These are phyloP conservation scores for Eriosoma lanigerum DNA, from an alignment of 1,140 invertebrate genomes.

Conservation along the genomic window DNA sequence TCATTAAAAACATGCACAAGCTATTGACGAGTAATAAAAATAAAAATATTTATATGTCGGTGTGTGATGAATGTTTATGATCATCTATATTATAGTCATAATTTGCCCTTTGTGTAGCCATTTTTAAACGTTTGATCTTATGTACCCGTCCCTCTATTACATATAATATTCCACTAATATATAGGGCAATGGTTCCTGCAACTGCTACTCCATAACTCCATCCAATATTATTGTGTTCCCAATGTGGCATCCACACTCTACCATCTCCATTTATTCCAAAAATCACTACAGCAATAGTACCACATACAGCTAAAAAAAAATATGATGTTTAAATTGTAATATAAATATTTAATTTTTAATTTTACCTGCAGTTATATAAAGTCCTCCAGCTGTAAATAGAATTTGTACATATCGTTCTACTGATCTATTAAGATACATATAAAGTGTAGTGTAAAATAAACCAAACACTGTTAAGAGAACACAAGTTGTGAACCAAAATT, in stretches of 20 bases:
- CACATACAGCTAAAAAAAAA: constrained; percentile 65
- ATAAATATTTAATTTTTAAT: not conserved
- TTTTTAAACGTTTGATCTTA: constrained; percentile 65
- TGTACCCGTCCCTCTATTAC: constrained; percentile 78
- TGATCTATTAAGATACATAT: constrained; percentile 45
- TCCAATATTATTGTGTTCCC: constrained; percentile 92
- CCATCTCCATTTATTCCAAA: constrained; percentile 89
- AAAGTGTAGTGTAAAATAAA: constrained; percentile 45
- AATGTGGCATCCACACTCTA: constrained; percentile 94
- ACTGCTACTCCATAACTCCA: constrained; percentile 91
- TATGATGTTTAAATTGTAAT: constrained; percentile 30
- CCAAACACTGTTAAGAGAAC: constrained; percentile 41
- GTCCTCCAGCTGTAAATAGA: constrained; percentile 33
- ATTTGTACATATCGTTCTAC: constrained; percentile 26
- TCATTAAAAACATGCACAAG: constrained; percentile 11
- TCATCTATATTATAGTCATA: constrained; percentile 51
- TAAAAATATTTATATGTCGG: constrained; percentile 38
- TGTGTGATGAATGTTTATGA: constrained; percentile 40
- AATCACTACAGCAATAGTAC: constrained; percentile 71
- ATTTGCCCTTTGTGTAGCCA: constrained; percentile 40
- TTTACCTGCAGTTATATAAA: constrained; percentile 33
- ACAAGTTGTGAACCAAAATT: constrained; percentile 27
- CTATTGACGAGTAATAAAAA: not conserved
- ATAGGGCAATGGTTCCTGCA: constrained; percentile 62
- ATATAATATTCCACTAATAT: constrained; percentile 58